Base-by-base conservation (phyloP, 2,113 vertebrate species). In the Chunga burmeisteri region DNA sequence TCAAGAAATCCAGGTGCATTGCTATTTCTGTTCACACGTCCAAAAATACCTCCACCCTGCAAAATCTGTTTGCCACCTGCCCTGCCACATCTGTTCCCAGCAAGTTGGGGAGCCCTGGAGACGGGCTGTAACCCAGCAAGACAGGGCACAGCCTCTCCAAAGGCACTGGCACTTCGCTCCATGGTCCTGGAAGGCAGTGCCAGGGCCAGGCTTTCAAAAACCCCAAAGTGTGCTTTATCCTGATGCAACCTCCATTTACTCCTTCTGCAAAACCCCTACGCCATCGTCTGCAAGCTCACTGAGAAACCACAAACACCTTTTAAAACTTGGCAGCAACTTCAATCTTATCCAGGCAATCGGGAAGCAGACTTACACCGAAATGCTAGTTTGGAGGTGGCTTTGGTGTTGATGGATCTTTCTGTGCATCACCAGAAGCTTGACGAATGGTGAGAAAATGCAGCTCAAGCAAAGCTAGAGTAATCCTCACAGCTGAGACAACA, bases 401-500 rank as follows among this genome's bases (percentile, higher is more conserved):
- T 83, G 96, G 94, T 93, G 94, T 66, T 96, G 97, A 96, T 81
- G 88, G 95, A 95, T 97, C 93, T 86, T 71, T 94, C 94, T 32
- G 34, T 68, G 92, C 94, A 63, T 93, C 90, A 77, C 79, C 91
- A 97, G 86, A 59, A 96, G 92, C 29, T 78, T 36, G 95, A 94
- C 82, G 94, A 93, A 77, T 73, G 89, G 96, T 90, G 94, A 95
- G 96, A 95, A 96, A 96, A 93, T 0, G 59, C 95, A 85, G 93
- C 90, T 91, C 77, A 21, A 88, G 95, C 90, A 93, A 91, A 96
- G 93, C 96, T 95, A 55, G 83, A 92, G 96, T 79, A 49, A 93
- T 90, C 78, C 93, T 95, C 80, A 29, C 95, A 93, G 97, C 96
- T 96, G 97, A 97, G 94, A 86, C 87, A 96, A 96, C 95, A 95